Base-by-base conservation (phyloP, 1,140 invertebrate genomes). In the Eueides isabella region DNA sequence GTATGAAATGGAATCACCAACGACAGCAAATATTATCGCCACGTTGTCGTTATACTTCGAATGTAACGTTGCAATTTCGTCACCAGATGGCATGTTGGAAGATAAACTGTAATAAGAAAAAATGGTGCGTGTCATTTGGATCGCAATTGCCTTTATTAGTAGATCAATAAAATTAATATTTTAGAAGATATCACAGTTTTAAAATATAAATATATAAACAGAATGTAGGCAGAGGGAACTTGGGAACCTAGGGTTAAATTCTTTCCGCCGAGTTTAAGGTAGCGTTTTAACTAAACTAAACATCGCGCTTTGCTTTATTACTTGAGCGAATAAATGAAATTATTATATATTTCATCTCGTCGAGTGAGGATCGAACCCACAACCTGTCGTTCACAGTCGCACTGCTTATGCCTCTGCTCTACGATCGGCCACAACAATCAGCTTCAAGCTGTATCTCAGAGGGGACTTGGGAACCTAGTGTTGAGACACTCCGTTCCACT, bases 1-100 rank as follows among this genome's bases (percentile, higher is more conserved):
- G 63, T 88, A 92, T 0, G 86, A 87, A 6, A 91, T 73, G 0
- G 89, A 87, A 11, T 77, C 78, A 7, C 85, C 81, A 9, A 90
- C 86, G 9, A 88, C 48, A 4, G 89, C 90, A 61, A 90, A 90
- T 2, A 91, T 68, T n/a, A 87, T 86, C 0, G 77, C 61, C 0
- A 88, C 80, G 14, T 80, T 68, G 44, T 91, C 85, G 12, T 79
- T 38, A 63, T 86, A 87, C 69, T 82, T 80, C 0, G 84, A 72
- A 48, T 85, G 75, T 55, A 55, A 55, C 5, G 48, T 19, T 23
- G 48, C 80, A 11, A 92, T 68, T 48, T 90, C 82, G 16, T 65
- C 65, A 4, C 79, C 84, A 2, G 78, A 69, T n/a, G 88, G 90
- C 26, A 89, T 71, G 1, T 55, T 55, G 3, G 48, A 55, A 11